Conservation (phyloP, 2,888 invertebrate species). For the Fragum whitleyi region DNA sequence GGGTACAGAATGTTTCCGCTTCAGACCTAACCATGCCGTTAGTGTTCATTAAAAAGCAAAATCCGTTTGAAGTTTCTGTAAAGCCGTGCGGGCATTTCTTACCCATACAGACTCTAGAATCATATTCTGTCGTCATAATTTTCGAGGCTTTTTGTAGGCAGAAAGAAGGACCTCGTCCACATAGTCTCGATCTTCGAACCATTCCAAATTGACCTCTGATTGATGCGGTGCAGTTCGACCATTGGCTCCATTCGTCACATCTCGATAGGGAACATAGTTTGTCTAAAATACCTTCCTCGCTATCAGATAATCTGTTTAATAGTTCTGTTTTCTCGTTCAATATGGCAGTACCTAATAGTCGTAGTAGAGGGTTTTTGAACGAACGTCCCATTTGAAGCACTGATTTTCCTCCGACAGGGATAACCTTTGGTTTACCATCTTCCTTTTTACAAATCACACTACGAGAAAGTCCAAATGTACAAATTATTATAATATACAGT, state of each 20-base stretch:
- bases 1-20: background rate
- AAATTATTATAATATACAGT: no score
- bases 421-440: background rate
- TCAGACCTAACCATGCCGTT: background rate
- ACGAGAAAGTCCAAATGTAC: no score
- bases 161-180: conserved; percentile 9
- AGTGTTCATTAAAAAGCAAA: background rate
- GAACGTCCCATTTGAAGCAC: background rate
- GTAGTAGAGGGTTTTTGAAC: conserved; percentile 1
- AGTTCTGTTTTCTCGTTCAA: background rate
- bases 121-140: background rate
- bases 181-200: conserved; percentile 10
- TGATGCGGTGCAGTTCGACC: background rate
- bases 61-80: background rate
- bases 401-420: background rate
- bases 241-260: conserved; percentile 20
- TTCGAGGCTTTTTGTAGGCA: background rate
- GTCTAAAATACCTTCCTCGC: background rate
- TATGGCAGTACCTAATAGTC: conserved; percentile 1
- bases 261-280: conserved; percentile 4
- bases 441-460: no score
- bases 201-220: conserved; percentile 5
- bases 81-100: background rate
- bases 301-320: background rate
- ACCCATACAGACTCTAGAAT: conserved; percentile 4